Percentiles rank a stretch among this genome's conserved stretches.
phyloP scores from a whole-genome alignment of 1,140 invertebrate genomes.

The Sycophaga agraensis region DNA sequence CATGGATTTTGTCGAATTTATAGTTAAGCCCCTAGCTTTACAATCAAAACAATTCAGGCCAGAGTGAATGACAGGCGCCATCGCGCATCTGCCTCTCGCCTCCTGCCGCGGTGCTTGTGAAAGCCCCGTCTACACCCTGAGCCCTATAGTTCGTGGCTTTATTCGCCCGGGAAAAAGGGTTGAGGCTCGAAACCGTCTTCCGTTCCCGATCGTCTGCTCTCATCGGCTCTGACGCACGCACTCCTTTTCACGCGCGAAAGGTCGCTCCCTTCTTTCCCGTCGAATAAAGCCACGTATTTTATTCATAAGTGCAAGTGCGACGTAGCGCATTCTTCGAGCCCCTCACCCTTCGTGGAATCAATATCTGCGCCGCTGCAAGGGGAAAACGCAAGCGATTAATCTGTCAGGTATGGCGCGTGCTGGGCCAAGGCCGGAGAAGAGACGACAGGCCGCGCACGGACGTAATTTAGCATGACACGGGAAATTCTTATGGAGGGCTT shows the following conservation, averaged over 20 bases:
- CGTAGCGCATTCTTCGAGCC: too few species aligned
- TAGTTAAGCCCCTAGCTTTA: too few species aligned
- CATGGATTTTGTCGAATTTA: too few species aligned
- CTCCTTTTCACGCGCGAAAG: not conserved
- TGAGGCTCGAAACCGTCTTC: too few species aligned
- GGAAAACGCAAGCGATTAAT: conserved; percentile 3
- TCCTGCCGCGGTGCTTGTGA: too few species aligned
- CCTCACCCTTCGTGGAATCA: conserved; percentile 1
- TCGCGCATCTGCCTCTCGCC: too few species aligned
- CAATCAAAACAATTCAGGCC: too few species aligned
- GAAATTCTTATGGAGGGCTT: not conserved
- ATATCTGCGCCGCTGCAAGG: not conserved
- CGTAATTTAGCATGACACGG: not conserved
- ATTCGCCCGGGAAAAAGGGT: too few species aligned
- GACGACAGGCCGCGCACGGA: not conserved
- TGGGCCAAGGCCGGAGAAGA: not conserved
- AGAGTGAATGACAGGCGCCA: too few species aligned
- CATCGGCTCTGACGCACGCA: not conserved
- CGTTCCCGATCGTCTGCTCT: too few species aligned
- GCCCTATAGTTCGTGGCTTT: too few species aligned
- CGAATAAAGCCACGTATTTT: conserved; percentile 23
- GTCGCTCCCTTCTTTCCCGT: not conserved
- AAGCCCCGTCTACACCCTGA: too few species aligned
- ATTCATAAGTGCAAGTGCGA: conserved; percentile 24
- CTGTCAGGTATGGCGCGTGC: not conserved